Evolutionary conservation across 37 sponge, comb jelly and placozoan species (phyloP).

Genomic region (Oopsacas minuta): DNA sequence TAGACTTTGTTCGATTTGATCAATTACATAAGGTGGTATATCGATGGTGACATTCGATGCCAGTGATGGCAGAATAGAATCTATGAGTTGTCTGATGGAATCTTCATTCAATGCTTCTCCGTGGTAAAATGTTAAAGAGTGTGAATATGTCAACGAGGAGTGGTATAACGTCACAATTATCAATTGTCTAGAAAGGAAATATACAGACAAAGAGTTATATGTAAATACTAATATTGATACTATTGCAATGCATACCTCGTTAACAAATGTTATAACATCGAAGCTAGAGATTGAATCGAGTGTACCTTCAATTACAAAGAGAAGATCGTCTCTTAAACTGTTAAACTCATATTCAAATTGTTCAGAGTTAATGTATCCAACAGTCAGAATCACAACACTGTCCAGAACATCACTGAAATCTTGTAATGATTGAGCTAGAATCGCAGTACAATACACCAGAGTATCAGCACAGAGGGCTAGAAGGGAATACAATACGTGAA

Average conservation of each 20-base stretch:
- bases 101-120: too few species aligned
- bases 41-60: not conserved
- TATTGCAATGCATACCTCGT: not conserved
- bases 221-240: not conserved
- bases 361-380: not conserved
- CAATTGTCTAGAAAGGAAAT: not conserved
- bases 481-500: not conserved
- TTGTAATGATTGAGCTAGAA: not conserved
- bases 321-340: not conserved
- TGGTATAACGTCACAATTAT: not conserved
- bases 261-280: not conserved
- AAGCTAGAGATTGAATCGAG: not conserved
- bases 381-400: not conserved
- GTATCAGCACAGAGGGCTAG: not conserved
- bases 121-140: too few species aligned
- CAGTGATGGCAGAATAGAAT: not conserved
- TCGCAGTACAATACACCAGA: not conserved
- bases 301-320: not conserved
- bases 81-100: too few species aligned
- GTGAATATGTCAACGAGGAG: not conserved
- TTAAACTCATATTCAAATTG: not conserved
- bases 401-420: constrained; percentile 8
- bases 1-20: not conserved
- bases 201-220: not conserved
- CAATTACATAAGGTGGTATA: not conserved